Base-by-base conservation (phyloP, 2,113 vertebrate genomes). In the Vimba vimba region DNA sequence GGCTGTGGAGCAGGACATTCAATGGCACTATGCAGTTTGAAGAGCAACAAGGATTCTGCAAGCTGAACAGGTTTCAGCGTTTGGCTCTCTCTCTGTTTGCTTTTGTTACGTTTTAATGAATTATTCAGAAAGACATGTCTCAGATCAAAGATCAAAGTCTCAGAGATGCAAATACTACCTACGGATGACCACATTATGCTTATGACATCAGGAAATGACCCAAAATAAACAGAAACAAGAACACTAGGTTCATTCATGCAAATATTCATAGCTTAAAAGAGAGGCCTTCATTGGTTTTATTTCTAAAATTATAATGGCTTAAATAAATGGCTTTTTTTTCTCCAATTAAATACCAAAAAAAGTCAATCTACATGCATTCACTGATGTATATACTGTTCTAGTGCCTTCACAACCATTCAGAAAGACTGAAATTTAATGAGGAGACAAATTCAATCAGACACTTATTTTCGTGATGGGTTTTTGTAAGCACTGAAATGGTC, bases 1-100 rank as follows among this genome's bases (percentile, higher is more conserved):
- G 97, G 97, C 87, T 98, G 97, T 43, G 97, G 98, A 74, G 97
- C 97, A 2, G 98, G 98, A 91, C 97, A 99, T 85, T 98, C 97
- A 33, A 91, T 98, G 92, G 95, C 96, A 55, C 89, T 97, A 78
- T 96, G 96, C 78, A 84, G 91, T 66, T 55, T 39, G 27, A 86
- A 68, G 7, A 81, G 85, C 9, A 30, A 71, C 50, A 59, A 55
- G 68, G 73, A 87, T 45, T 45, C n/a, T 13, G 62, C 23, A 62
- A 73, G 78, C 39, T 89, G 43, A 89, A 50, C 17, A 71, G 13
- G 12, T 52, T 74, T 79, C 19, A 52, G 30, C 15, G 30, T 62
- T 27, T 59, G 25, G 3, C 55, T 21, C 7, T 27, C 30, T 12
- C 43, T 45, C 33, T 62, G 21, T 79, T 25, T 43, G 23, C 57